Conservation (phyloP, 1,140 invertebrate genomes). For the Probaryconus sp. region DNA sequence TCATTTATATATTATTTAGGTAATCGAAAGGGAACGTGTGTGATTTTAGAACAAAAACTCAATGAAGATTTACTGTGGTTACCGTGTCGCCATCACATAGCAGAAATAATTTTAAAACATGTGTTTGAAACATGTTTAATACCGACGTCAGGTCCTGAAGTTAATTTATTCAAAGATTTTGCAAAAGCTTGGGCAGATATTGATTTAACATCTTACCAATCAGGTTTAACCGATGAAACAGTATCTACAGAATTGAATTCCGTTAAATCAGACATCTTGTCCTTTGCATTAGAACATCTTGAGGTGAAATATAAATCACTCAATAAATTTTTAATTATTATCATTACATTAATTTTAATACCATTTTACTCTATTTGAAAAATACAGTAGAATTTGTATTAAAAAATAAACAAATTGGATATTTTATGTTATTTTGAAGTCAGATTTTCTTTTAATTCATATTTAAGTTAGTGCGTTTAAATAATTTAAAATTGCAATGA, state of each 20-base stretch:
- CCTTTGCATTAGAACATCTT: not conserved
- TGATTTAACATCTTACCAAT: not conserved
- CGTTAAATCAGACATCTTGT: not conserved
- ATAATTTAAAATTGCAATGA: too few species aligned
- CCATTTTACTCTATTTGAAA: too few species aligned
- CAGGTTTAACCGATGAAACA: not conserved
- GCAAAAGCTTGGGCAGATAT: conserved; percentile 4
- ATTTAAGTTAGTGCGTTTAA: too few species aligned
- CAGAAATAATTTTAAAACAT: conserved; percentile 16
- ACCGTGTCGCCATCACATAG: conserved; percentile 27
- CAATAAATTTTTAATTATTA: too few species aligned
- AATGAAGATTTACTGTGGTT: conserved; percentile 16
- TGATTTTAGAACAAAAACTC: conserved; percentile 12
- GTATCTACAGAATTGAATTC: not conserved
- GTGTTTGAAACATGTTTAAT: conserved; percentile 12
- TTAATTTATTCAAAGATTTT: conserved; percentile 14
- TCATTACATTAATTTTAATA: too few species aligned
- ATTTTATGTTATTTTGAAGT: too few species aligned
- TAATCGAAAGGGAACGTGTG: conserved; percentile 27
- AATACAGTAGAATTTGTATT: too few species aligned
- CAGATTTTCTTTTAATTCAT: too few species aligned
- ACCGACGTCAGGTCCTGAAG: conserved; percentile 2
- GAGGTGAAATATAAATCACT: conserved; percentile 4
- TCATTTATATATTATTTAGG: conserved; percentile 5
- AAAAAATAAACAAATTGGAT: too few species aligned